Conservation (phyloP, 2,888 invertebrate species). For the Athalia circularis region DNA sequence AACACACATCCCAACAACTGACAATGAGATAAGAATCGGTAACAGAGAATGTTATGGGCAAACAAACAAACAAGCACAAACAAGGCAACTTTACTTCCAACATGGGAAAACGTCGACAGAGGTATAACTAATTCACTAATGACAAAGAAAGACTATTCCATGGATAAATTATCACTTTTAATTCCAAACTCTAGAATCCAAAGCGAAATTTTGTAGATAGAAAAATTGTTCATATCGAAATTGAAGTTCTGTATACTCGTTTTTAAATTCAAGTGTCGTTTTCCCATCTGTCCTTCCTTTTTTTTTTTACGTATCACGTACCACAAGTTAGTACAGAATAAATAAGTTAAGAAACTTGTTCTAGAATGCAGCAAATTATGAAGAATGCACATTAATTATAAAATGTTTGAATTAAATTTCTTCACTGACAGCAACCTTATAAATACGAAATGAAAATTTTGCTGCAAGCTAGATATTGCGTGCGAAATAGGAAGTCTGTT, state of each 20-base stretch:
- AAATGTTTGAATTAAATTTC: background rate
- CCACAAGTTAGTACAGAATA: background rate
- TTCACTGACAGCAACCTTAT: background rate
- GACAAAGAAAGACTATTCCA: background rate
- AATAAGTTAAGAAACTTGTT: conserved; percentile 8
- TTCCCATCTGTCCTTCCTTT: background rate
- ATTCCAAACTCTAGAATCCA: background rate
- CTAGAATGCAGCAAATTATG: conserved; percentile 33
- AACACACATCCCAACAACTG: conserved; percentile 16
- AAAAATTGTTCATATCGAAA: background rate
- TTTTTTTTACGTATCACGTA: background rate
- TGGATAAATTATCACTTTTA: background rate
- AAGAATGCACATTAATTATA: background rate
- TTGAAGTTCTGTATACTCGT: background rate
- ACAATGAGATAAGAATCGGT: conserved; percentile 3
- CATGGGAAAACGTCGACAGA: conserved; percentile 4
- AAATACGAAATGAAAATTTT: conserved; percentile 5
- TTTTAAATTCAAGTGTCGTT: background rate
- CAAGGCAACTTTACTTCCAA: background rate
- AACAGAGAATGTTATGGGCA: background rate
- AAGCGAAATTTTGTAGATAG: too few relatives aligned
- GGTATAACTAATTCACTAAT: background rate
- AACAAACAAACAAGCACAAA: background rate
- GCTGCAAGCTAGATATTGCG: conserved; percentile 32
- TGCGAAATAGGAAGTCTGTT: conserved; percentile 12